A percentile compares a stretch with the other conserved stretches of the same genome.
Conservation (phyloP, 2,797 vertebrate species). For the Cuculus canorus region DNA sequence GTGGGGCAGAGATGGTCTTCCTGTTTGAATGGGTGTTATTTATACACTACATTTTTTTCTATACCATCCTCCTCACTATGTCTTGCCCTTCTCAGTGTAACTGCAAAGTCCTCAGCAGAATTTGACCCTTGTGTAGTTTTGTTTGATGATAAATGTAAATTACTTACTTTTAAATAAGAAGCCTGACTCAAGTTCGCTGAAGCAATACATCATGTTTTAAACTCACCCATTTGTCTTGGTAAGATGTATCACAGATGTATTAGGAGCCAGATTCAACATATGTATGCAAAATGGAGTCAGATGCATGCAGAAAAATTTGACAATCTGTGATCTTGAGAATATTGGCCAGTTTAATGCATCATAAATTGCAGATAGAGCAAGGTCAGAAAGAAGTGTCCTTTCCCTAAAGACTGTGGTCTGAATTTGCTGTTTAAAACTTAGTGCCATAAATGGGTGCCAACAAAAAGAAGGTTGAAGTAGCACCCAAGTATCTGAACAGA, state of each 20-base stretch:
- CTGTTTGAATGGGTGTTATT: background rate
- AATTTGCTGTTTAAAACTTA: background rate
- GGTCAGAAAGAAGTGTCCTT: background rate
- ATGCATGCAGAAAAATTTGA: background rate
- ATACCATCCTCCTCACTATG: background rate
- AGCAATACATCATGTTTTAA: constrained; percentile 35
- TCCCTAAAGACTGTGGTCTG: background rate
- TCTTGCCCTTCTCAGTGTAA: background rate
- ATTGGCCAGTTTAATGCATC: background rate
- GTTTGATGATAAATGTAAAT: constrained; percentile 55
- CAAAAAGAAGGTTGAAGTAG: background rate
- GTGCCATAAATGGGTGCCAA: background rate
- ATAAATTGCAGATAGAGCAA: background rate
- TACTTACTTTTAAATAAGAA: constrained; percentile 45
- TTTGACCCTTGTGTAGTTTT: constrained; percentile 21
- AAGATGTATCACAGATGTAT: background rate
- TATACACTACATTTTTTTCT: background rate
- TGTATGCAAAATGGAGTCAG: constrained; percentile 7
- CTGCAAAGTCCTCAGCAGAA: constrained; percentile 16
- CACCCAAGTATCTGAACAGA: background rate
- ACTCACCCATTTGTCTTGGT: background rate
- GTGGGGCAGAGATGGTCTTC: background rate
- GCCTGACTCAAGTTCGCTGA: constrained; percentile 56
- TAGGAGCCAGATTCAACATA: background rate
- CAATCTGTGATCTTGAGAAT: background rate